Evolutionary conservation across 2,888 invertebrate genomes (phyloP), one percentile per base, ranked within the genome.

Genomic region (Scaptodrosophila latifasciaeformis): DNA sequence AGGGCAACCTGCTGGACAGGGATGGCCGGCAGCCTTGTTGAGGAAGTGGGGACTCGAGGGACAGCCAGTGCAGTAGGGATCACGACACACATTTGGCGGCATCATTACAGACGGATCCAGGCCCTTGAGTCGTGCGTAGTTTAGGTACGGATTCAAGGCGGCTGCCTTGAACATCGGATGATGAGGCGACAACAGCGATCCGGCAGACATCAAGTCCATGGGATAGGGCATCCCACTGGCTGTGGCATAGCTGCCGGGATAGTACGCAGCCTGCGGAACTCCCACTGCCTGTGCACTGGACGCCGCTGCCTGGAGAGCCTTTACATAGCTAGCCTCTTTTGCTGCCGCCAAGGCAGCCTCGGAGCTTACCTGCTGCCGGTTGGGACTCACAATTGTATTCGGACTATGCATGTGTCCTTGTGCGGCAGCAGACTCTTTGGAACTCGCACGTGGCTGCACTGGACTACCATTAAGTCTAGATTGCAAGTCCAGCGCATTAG

Each of bases 61-160:
- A 84, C 96, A 96, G 49, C 96, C 96, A 0, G 94, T 94, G 85
- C 96, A 97, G 83, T 95, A 96, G 1, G 96, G 96, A 86, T 96
- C 96, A 54, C 96, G 89, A 84, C 96, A 96, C 29, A 92, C 89
- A 19, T 95, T 92, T 7, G 92, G 91, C 49, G 92, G 84, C 69
- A 92, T 85, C 66, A 92, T 85, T 89, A 1, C 65, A 31, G 90
- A 35, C 1, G 70, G 77, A 44, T 86, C 86, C 53, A 86, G 63
- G 2, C 86, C 89, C 87, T 96, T 95, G 87, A 96, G 91, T 62
- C 95, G 89, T 2, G 95, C 94, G 82, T 96, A 96, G 50, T 93
- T 92, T 59, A 96, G 89, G 86, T 96, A 96, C 0, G 96, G 95
- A 83, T 92, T 92, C 79, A 92, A 86, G 0, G 89, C 89, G 63